Evolutionary conservation across 2,888 invertebrate species (phyloP), one percentile per base, ranked within the genome.

Genomic region (Vesta saturnalis): DNA sequence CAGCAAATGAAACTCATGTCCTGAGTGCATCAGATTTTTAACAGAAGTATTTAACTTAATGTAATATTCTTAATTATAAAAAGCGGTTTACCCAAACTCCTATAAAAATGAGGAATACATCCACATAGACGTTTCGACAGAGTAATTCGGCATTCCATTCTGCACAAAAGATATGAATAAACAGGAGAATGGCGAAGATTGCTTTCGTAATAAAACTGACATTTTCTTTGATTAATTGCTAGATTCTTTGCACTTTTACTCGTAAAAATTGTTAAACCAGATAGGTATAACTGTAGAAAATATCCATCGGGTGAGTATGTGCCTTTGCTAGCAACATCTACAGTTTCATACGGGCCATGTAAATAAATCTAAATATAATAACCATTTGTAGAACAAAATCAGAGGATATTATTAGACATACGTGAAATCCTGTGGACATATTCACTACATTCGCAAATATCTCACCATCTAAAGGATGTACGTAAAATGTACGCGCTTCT

Each of bases 101-200:
- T 87, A 73, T 92, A 92, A 78, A 93, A 93, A 80, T 92, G 90
- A 0, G 94, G 94, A 35, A 90, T 85, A 79, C 94, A 94, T 0
- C 87, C 86, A 78, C 93, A 94, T 60, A 88, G 83, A 66, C 87
- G 84, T 6, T 89, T 81, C 23, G 91, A 88, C 22, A 91, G 81
- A 6, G 83, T 82, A 74, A 90, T 88, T 35, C 92, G 87, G 73
- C 93, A 94, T 78, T 93, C 92, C 83, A 90, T 89, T 6, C 89
- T 84, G 73, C 94, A 94, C 79, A 92, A 83, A 0, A 88, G 89
- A 76, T 88, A 90, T 1, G 90, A 89, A 81, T 93, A 93, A 35
- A 91, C 86, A 0, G 92, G 87, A 74, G 89, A 90, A 71, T 91
- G 90, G 61, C 85, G 80, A 64, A 92, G 83, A 43, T 88, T 87